A percentile compares a stretch with the other conserved stretches of the same genome.
phyloP scores from a whole-genome alignment of 2,113 vertebrate species.

The Mustela nigripes region DNA sequence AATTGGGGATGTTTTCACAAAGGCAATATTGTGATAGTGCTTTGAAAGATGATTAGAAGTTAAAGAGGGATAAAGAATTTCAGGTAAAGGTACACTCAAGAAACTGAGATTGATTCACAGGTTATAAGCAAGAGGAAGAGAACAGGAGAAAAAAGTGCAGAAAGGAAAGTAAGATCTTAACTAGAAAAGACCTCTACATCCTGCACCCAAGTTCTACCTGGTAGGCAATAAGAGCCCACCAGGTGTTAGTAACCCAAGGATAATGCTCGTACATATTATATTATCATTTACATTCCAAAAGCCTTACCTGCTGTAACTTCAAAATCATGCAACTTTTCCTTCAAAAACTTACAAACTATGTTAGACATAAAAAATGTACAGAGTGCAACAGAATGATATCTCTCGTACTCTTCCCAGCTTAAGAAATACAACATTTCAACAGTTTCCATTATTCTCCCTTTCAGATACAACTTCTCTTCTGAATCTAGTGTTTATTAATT shows the following conservation, averaged over 20 bases:
- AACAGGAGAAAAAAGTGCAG: neutral
- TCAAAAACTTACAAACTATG: neutral
- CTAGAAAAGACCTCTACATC: neutral
- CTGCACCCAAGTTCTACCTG: neutral
- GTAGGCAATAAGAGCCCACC: neutral
- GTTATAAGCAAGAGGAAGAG: neutral
- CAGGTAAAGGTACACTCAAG: neutral
- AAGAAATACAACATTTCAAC: neutral
- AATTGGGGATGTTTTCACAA: neutral
- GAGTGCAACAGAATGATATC: neutral
- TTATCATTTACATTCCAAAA: neutral
- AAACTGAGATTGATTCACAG: neutral
- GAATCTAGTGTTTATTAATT: neutral
- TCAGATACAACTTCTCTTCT: neutral
- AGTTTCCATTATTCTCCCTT: neutral
- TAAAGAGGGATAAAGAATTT: neutral
- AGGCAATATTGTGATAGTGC: neutral
- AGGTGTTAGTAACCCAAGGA: neutral
- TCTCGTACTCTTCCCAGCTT: neutral
- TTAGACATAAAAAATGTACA: neutral
- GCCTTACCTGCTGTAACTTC: neutral
- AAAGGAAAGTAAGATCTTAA: neutral
- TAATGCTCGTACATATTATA: neutral
- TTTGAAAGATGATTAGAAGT: neutral
- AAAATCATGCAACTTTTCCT: neutral